Conservation (phyloP, 2,113 vertebrate genomes). For the Verasper variegatus region DNA sequence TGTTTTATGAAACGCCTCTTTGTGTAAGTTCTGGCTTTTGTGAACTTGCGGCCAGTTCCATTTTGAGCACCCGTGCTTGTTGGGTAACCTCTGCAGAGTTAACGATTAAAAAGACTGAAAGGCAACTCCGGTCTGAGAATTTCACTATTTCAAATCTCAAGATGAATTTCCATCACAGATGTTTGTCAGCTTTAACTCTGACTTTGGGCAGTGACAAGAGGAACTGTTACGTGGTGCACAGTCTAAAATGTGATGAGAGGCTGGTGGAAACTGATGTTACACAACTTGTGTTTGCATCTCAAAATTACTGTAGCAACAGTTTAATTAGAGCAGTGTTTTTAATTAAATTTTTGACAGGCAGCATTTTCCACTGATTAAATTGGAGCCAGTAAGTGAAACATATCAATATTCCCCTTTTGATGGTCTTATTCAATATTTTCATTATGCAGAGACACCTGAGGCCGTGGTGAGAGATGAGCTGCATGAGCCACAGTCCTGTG, state of each 20-base stretch:
- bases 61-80: no score
- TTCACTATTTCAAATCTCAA: no score
- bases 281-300: neutral
- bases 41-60: no score
- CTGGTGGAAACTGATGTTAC: neutral
- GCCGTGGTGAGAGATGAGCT: neutral
- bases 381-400: neutral
- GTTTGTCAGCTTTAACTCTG: neutral
- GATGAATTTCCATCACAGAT: no score
- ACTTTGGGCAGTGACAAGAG: neutral
- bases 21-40: no score
- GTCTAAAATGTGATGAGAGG: no score
- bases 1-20: no score
- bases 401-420: neutral
- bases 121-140: no score
- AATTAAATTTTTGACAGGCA: neutral
- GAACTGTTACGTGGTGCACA: neutral
- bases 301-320: neutral
- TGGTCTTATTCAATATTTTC: conserved; percentile 23
- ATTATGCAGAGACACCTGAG: conserved; percentile 23
- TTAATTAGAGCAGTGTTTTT: neutral
- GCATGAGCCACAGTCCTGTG: conserved; percentile 24
- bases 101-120: no score
- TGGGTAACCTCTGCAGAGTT: no score
- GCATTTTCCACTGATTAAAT: conserved; percentile 10